Percentiles rank a stretch among this genome's conserved stretches.
Conservation (phyloP, 2,888 invertebrate species). For the Agrochola lychnidis region DNA sequence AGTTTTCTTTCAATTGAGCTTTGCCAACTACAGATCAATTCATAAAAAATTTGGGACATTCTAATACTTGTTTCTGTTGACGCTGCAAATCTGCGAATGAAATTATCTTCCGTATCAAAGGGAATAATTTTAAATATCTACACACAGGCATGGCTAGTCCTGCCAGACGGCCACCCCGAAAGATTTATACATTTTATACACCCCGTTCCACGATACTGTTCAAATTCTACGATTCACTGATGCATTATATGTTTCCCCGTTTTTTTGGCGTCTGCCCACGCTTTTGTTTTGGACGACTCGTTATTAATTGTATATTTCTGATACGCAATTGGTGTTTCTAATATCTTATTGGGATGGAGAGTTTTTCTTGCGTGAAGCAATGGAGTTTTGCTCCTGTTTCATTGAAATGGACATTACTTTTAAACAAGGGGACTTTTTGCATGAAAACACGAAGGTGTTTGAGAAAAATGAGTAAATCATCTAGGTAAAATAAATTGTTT, state of each 20-base stretch:
- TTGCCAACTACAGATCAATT: conserved; percentile 20
- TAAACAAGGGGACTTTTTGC: conserved; percentile 45
- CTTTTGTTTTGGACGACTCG: conserved; percentile 82
- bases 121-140: conserved; percentile 90
- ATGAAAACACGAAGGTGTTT: conserved; percentile 35
- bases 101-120: conserved; percentile 91
- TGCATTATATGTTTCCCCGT: conserved; percentile 84
- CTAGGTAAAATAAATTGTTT: background rate
- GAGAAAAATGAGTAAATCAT: conserved; percentile 43
- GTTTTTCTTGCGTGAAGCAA: conserved; percentile 59
- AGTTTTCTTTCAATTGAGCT: conserved; percentile 31
- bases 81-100: conserved; percentile 83
- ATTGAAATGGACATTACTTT: conserved; percentile 55
- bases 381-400: conserved; percentile 52
- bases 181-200: conserved; percentile 84
- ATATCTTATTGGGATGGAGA: conserved; percentile 64
- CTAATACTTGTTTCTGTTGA: conserved; percentile 75
- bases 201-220: conserved; percentile 79
- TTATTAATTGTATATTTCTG: conserved; percentile 79
- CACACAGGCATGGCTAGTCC: conserved; percentile 83
- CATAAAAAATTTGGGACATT: conserved; percentile 18
- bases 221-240: conserved; percentile 85
- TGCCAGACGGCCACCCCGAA: conserved; percentile 84
- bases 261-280: conserved; percentile 83
- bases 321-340: conserved; percentile 65